Evolutionary conservation across 92 coral and sea anemone species (phyloP).

Genomic region (Heteractis magnifica): DNA sequence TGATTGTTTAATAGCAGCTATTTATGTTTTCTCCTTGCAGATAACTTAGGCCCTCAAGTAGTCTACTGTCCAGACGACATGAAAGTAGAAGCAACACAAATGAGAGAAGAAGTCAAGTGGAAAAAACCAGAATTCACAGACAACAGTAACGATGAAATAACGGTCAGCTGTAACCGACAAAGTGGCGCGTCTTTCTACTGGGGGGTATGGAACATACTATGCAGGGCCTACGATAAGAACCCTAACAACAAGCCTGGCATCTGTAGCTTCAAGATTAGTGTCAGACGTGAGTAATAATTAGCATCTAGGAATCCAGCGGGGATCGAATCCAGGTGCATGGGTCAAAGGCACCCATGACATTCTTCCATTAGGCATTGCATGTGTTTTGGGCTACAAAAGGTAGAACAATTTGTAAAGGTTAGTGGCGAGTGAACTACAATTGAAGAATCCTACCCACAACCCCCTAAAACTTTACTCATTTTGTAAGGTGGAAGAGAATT

Average conservation of each 20-base stretch:
- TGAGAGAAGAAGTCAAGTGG: constrained; percentile 19
- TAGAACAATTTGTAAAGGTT: too few relatives aligned
- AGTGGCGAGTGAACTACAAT: too few relatives aligned
- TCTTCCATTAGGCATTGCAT: neutral
- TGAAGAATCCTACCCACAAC: too few relatives aligned
- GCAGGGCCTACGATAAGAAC: constrained; percentile 51
- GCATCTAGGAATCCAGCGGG: too few relatives aligned
- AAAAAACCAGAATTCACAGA: constrained; percentile 25
- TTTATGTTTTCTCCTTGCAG: neutral
- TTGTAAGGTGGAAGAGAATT: too few relatives aligned
- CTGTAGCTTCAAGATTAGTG: constrained; percentile 40
- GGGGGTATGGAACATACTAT: constrained; percentile 55
- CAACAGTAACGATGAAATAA: constrained; percentile 12
- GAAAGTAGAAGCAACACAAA: neutral
- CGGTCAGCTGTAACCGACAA: constrained; percentile 19
- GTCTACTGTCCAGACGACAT: constrained; percentile 16
- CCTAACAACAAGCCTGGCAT: constrained; percentile 50
- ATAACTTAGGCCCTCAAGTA: constrained; percentile 20
- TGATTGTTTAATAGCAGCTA: too few relatives aligned
- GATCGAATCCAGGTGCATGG: too few relatives aligned
- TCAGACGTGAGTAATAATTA: constrained; percentile 38
- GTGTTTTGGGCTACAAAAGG: too few relatives aligned
- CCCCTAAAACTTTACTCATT: too few relatives aligned
- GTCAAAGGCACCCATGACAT: too few relatives aligned
- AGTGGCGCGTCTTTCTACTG: constrained; percentile 30